Conservation (phyloP, 2,113 vertebrate genomes). For the Tautogolabrus adspersus region DNA sequence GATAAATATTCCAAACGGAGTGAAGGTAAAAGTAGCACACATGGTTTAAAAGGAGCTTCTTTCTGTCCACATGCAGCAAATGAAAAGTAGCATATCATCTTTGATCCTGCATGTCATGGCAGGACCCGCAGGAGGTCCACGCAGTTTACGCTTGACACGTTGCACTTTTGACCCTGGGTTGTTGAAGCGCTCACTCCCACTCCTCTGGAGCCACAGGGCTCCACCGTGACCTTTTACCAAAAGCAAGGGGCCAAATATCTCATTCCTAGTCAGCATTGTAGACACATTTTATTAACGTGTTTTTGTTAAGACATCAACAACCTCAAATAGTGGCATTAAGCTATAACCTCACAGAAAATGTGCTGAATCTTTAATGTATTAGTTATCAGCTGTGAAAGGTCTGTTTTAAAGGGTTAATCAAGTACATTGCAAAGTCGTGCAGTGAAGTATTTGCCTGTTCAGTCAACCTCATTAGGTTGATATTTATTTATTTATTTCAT, state of each 20-base stretch:
- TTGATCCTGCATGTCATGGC: constrained; percentile 45
- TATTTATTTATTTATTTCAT: constrained; percentile 80
- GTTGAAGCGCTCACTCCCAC: constrained; percentile 36
- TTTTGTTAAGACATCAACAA: constrained; percentile 47
- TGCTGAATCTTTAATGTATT: constrained; percentile 55
- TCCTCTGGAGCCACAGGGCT: constrained; percentile 39
- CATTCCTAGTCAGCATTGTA: constrained; percentile 41
- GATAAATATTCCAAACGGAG: constrained; percentile 47
- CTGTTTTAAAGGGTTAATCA: constrained; percentile 51
- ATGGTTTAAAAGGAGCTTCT: constrained; percentile 50
- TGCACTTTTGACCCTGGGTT: constrained; percentile 73
- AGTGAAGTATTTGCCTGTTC: constrained; percentile 50
- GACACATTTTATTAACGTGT: constrained; percentile 40
- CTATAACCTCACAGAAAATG: constrained; percentile 65
- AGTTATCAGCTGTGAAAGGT: constrained; percentile 58
- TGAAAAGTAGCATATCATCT: constrained; percentile 68
- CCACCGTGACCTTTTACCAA: constrained; percentile 51
- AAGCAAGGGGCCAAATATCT: constrained; percentile 65
- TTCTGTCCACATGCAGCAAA: constrained; percentile 58
- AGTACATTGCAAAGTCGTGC: constrained; percentile 49
- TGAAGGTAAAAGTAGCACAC: constrained; percentile 70
- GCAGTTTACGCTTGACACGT: constrained; percentile 63
- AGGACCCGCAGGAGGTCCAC: constrained; percentile 38
- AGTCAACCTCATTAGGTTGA: constrained; percentile 50
- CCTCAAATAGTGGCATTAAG: constrained; percentile 71